phyloP scores from a whole-genome alignment of 2,888 invertebrate species.

The Hirtodrosophila cameraria region DNA sequence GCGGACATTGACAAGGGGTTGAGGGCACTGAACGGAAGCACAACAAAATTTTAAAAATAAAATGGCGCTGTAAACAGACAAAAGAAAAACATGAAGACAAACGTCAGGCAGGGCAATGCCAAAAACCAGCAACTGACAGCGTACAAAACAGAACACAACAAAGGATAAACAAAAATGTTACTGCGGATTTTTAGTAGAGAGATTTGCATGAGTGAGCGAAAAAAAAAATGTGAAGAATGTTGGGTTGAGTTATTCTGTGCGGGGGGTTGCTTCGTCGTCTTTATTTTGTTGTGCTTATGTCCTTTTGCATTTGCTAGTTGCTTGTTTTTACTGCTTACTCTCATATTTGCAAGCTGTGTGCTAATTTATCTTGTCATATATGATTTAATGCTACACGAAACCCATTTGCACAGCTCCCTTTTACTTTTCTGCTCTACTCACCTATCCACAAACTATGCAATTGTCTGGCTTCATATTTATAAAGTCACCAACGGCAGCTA shows the following conservation, averaged over 20 bases:
- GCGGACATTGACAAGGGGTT: conserved; percentile 18
- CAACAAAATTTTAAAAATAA: conserved; percentile 59
- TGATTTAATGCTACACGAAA: conserved; percentile 58
- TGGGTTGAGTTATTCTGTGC: not conserved
- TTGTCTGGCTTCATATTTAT: conserved; percentile 42
- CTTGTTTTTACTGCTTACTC: conserved; percentile 19
- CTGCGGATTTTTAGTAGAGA: conserved; percentile 26
- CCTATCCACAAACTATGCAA: not conserved
- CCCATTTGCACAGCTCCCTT: conserved; percentile 22
- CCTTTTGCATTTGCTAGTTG: conserved; percentile 35
- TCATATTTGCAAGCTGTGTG: conserved; percentile 30
- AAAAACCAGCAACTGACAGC: conserved; percentile 40
- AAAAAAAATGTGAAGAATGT: conserved; percentile 7
- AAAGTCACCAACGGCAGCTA: conserved; percentile 44
- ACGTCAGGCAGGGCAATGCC: conserved; percentile 19
- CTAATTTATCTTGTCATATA: conserved; percentile 72
- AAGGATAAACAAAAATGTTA: conserved; percentile 14
- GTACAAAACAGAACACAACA: conserved; percentile 29
- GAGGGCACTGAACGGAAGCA: conserved; percentile 48
- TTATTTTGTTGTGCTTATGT: conserved; percentile 33
- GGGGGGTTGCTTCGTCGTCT: conserved; percentile 7
- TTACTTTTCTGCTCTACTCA: too few species aligned
- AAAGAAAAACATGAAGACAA: conserved; percentile 50
- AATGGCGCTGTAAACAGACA: conserved; percentile 70
- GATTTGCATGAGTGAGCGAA: conserved; percentile 34